Conservation (phyloP, 1,140 invertebrate species). For the Contarinia nasturtii region DNA sequence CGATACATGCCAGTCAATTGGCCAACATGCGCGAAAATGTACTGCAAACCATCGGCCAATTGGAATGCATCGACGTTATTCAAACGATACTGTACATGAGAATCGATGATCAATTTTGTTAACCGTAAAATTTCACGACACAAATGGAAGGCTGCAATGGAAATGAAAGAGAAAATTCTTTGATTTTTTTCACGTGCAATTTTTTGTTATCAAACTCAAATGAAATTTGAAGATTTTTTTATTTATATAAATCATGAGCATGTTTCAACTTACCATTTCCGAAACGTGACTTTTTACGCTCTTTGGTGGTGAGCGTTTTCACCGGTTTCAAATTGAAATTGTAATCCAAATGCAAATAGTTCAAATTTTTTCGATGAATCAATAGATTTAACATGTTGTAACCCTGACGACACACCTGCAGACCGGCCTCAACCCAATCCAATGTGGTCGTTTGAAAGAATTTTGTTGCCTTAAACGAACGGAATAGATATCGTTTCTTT, state of each 20-base stretch:
- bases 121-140: conserved; percentile 95
- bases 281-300: conserved; percentile 97
- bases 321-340: conserved; percentile 99
- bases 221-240: not conserved
- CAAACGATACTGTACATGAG: conserved; percentile 95
- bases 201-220: not conserved
- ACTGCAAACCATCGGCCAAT: conserved; percentile 95
- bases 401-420: conserved; percentile 95
- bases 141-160: conserved; percentile 77
- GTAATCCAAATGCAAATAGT: conserved; percentile 98
- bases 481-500: conserved; percentile 89
- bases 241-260: too few relatives aligned
- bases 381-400: conserved; percentile 99
- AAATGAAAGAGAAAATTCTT: conserved; percentile 1
- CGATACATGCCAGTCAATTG: conserved; percentile 99
- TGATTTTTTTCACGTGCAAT: not conserved
- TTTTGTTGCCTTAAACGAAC: conserved; percentile 98
- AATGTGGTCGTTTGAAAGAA: conserved; percentile 99
- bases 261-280: conserved; percentile 79
- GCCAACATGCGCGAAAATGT: conserved; percentile 98
- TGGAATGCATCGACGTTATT: conserved; percentile 99
- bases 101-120: conserved; percentile 96
- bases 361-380: conserved; percentile 98
- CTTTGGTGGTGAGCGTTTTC: conserved; percentile 97
- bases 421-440: conserved; percentile 98